Base-by-base conservation (phyloP, 2,888 invertebrate genomes). In the Ganaspis brasiliensis region DNA sequence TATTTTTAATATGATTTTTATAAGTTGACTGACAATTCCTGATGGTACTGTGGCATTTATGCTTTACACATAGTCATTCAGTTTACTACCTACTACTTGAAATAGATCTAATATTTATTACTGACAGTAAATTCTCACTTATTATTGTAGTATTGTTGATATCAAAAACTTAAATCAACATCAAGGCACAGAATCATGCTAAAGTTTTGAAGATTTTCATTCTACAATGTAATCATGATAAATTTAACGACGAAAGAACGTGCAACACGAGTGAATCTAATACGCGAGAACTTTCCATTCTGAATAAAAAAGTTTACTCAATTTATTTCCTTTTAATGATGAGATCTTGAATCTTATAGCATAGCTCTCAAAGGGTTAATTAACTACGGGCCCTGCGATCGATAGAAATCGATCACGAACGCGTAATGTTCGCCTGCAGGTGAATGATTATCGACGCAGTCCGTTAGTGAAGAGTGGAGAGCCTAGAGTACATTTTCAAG, bases 321-420 rank as follows among this genome's bases (percentile, higher is more conserved):
- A 61, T 37, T 61, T 35, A 61, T 61, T 61, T 35, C 35, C 61
- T 16, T 61, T 61, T 37, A 61, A 61, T 61, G 61, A 59, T 61
- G 61, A 61, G 61, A 37, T 61, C 61, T 61, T 35, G 61, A 59
- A 61, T 37, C 61, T 35, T 37, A 37, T 61, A 61, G 19, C 61
- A 37, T 12, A 19, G 35, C 35, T 61, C 35, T 37, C 61, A 61
- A 61, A 31, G 61, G 37, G 61, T 61, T 61, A 61, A 61, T 61
- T 61, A 61, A 61, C 61, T 35, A 35, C 61, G 61, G 31, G 61
- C 61, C 37, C 37, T 35, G 19, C 31, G 35, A 61, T 61, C 61
- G 61, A 61, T 61, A 61, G 61, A 61, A 61, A 61, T 61, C 61
- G 61, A 61, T 61, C 61, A 61, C 37, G 61, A 61, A 61, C 61